Conservation (phyloP, 2,797 vertebrate species). For the Lithobates pipiens region DNA sequence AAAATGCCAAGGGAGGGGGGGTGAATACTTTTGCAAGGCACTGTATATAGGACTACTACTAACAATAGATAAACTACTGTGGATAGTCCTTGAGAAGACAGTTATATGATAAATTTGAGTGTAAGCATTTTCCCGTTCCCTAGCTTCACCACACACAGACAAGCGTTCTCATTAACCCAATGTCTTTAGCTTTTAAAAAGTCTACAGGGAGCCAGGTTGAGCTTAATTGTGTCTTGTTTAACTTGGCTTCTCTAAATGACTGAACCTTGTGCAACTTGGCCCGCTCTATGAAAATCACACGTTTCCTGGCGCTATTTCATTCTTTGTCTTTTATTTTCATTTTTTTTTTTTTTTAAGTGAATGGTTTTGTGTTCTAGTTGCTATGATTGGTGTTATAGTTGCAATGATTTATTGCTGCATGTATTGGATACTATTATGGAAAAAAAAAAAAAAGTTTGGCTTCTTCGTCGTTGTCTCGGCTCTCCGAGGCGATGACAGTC, state of each 20-base stretch:
- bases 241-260: conserved; percentile 23
- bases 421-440: conserved; percentile 21
- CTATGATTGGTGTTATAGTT: conserved; percentile 21
- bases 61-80: background rate
- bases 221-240: conserved; percentile 46
- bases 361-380: conserved; percentile 37
- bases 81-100: conserved; percentile 2
- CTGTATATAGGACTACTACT: background rate
- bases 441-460: conserved; percentile 19
- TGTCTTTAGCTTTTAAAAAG: conserved; percentile 47
- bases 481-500: conserved; percentile 27
- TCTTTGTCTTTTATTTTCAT: conserved; percentile 31
- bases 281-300: conserved; percentile 37
- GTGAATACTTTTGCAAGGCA: too few species aligned
- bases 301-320: conserved; percentile 30
- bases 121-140: conserved; percentile 14
- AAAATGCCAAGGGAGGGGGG: too few species aligned
- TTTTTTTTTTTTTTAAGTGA: background rate
- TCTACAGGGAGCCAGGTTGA: conserved; percentile 22
- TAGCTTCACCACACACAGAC: conserved; percentile 44
- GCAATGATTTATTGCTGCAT: conserved; percentile 39
- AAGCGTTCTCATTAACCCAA: conserved; percentile 41
- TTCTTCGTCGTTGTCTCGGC: background rate
- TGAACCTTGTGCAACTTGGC: conserved; percentile 41
- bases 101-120: conserved; percentile 4